Evolutionary conservation across 2,113 vertebrate genomes (phyloP).

Genomic region (Hippoglossus stenolepis): DNA sequence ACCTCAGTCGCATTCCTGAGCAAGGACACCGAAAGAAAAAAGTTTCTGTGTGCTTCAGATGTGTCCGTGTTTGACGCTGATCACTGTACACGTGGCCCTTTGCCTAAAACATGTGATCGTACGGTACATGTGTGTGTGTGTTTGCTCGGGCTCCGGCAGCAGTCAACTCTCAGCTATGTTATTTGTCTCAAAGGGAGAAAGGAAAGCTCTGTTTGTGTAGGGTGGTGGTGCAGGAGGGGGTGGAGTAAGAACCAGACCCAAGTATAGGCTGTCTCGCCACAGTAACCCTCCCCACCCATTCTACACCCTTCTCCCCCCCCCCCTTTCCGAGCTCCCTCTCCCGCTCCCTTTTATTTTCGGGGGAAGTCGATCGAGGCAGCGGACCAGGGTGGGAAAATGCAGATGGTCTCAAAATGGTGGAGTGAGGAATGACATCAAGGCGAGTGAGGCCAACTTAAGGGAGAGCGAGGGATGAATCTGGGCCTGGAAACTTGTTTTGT

Average conservation of each 20-base stretch:
- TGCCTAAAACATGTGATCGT: conserved; percentile 39
- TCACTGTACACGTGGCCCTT: conserved; percentile 17
- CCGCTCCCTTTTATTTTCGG: neutral
- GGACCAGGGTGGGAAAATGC: conserved; percentile 57
- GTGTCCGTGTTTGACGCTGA: conserved; percentile 23
- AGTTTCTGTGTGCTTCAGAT: conserved; percentile 31
- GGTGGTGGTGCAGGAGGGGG: conserved; percentile 53
- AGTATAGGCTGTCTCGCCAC: conserved; percentile 73
- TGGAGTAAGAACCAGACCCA: conserved; percentile 70
- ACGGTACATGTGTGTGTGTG: conserved; percentile 23
- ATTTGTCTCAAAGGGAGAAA: conserved; percentile 77
- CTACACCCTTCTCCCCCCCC: conserved; percentile 34
- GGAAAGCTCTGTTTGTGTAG: conserved; percentile 75
- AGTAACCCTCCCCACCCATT: conserved; percentile 68
- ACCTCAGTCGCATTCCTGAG: conserved; percentile 58
- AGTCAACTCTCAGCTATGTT: conserved; percentile 65
- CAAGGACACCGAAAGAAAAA: conserved; percentile 48
- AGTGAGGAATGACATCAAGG: conserved; percentile 36
- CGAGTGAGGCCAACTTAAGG: conserved; percentile 28
- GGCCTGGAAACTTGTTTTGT: conserved; percentile 5
- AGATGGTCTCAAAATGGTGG: conserved; percentile 70
- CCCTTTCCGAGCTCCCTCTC: neutral
- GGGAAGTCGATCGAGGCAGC: conserved; percentile 22
- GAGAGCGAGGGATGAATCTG: conserved; percentile 1
- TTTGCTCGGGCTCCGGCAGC: conserved; percentile 29